These are phyloP conservation scores for Poeciliopsis infans DNA, from an alignment of 2,797 vertebrate species.

Conservation along the genomic window DNA sequence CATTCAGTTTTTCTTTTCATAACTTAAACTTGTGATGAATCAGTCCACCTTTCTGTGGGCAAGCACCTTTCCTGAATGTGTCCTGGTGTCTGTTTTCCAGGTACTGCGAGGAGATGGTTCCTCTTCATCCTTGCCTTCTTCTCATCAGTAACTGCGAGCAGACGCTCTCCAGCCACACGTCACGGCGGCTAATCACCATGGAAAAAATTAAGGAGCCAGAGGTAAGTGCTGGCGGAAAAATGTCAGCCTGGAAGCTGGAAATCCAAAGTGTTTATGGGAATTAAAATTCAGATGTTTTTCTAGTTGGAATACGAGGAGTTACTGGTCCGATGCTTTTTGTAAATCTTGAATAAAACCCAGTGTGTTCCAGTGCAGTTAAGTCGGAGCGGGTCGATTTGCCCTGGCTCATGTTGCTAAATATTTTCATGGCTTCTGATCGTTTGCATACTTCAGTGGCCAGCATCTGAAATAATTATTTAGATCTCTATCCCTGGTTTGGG, in stretches of 20 bases:
- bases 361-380: background rate
- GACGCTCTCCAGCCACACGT: slow-evolving; percentile 94
- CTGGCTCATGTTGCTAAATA: background rate
- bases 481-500: background rate
- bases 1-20: slow-evolving; percentile 2
- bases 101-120: slow-evolving; percentile 92
- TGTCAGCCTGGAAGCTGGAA: background rate
- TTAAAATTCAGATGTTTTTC: background rate
- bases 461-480: background rate
- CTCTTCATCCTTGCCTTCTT: slow-evolving; percentile 90
- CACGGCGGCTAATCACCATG: slow-evolving; percentile 95
- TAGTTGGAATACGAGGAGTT: background rate
- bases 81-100: slow-evolving; percentile 64
- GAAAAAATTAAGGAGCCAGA: slow-evolving; percentile 95
- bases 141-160: slow-evolving; percentile 97
- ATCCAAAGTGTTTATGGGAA: background rate
- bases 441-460: background rate
- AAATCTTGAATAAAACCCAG: too few species aligned
- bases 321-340: background rate
- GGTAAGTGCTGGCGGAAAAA: slow-evolving; percentile 75
- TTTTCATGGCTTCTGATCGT: background rate
- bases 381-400: background rate
- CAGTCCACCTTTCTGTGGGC: background rate
- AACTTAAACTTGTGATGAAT: background rate
- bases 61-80: slow-evolving; percentile 11